phyloP scores from a whole-genome alignment of 2,113 vertebrate species.

The Oryzias javanicus region DNA sequence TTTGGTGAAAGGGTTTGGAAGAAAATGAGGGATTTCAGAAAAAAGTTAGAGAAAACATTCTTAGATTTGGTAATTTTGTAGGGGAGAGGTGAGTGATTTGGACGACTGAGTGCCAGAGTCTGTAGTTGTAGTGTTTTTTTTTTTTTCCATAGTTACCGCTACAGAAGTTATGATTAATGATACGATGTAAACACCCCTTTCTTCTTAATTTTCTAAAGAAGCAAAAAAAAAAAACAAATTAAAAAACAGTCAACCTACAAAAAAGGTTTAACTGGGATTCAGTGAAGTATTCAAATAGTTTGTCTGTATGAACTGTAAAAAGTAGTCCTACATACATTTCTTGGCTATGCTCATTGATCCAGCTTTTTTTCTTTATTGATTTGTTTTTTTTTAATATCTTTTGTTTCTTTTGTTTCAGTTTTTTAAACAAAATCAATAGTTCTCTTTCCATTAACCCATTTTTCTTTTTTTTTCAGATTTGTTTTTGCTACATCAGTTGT shows the following conservation, averaged over 20 bases:
- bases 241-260: slow-evolving; percentile 45
- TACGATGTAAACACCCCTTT: slow-evolving; percentile 54
- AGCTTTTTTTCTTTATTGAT: slow-evolving; percentile 45
- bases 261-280: slow-evolving; percentile 17
- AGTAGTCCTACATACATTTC: slow-evolving; percentile 44
- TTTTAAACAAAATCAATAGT: slow-evolving; percentile 46
- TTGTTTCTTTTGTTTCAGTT: slow-evolving; percentile 34
- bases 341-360: slow-evolving; percentile 42
- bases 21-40: slow-evolving; percentile 9
- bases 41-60: slow-evolving; percentile 10
- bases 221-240: slow-evolving; percentile 43
- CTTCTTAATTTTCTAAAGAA: slow-evolving; percentile 60
- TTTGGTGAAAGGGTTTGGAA: background rate
- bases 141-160: slow-evolving; percentile 12
- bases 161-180: slow-evolving; percentile 58
- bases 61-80: slow-evolving; percentile 9
- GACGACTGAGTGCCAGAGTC: slow-evolving; percentile 21
- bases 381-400: slow-evolving; percentile 55
- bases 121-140: slow-evolving; percentile 36
- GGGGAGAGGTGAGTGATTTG: slow-evolving; percentile 15
- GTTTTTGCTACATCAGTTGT: slow-evolving; percentile 16
- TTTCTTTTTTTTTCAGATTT: slow-evolving; percentile 36
- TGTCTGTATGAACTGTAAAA: slow-evolving; percentile 37
- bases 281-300: slow-evolving; percentile 21
- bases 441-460: slow-evolving; percentile 38